Evolutionary conservation across 2,797 vertebrate genomes (phyloP).

Genomic region (Diceros bicornis): DNA sequence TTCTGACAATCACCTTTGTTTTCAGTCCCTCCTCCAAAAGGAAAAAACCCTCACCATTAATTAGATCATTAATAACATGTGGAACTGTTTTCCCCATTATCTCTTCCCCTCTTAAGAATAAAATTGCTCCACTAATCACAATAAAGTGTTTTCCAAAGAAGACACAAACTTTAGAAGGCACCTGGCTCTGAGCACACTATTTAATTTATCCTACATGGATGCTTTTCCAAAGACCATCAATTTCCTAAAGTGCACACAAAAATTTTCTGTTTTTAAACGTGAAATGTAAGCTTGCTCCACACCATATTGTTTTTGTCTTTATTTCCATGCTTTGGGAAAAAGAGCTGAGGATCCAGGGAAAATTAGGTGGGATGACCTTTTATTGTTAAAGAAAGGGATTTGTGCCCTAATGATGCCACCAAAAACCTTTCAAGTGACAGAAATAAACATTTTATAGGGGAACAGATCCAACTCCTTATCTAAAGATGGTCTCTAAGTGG

Average conservation of each 20-base stretch:
- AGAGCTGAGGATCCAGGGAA: not conserved
- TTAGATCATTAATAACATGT: conserved; percentile 79
- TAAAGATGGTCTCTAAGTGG: not conserved
- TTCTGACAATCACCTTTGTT: not conserved
- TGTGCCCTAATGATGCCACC: not conserved
- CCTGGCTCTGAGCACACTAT: conserved; percentile 71
- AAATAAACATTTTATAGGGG: not conserved
- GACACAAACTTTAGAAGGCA: conserved; percentile 70
- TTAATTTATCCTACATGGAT: conserved; percentile 79
- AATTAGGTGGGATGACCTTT: not conserved
- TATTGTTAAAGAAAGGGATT: not conserved
- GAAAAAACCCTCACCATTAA: conserved; percentile 57
- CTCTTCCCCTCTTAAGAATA: conserved; percentile 74
- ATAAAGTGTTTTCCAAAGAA: conserved; percentile 80
- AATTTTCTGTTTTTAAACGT: conserved; percentile 45
- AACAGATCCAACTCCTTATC: not conserved
- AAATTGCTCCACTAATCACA: conserved; percentile 76
- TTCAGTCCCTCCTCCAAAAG: conserved; percentile 43
- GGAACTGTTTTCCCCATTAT: conserved; percentile 73
- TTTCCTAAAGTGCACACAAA: not conserved
- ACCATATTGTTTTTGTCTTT: not conserved
- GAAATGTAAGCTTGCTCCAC: not conserved
- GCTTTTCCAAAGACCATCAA: conserved; percentile 66
- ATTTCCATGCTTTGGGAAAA: not conserved
- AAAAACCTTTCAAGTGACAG: not conserved